phyloP scores from a whole-genome alignment of 1,140 invertebrate genomes.

The Bombus waltoni region DNA sequence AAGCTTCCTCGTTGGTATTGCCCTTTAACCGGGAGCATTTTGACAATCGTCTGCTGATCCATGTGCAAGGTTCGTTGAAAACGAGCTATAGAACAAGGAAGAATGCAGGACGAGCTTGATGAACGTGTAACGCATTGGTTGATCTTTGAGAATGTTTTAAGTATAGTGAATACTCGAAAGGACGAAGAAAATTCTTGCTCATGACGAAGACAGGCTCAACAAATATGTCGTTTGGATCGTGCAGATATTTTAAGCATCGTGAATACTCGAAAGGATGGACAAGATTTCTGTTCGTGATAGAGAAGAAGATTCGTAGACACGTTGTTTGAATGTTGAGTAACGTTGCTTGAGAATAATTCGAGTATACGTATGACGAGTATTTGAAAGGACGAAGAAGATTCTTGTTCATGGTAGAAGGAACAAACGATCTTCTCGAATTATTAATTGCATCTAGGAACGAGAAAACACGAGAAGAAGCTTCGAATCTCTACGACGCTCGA shows the following conservation, averaged over 20 bases:
- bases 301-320: not conserved
- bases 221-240: no score
- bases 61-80: not conserved
- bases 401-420: constrained; percentile 1
- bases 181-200: not conserved
- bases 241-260: no score
- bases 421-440: not conserved
- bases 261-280: not conserved
- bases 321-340: not conserved
- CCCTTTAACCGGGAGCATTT: not conserved
- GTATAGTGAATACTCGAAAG: not conserved
- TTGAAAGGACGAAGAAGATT: not conserved
- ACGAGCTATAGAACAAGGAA: not conserved
- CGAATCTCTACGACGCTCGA: constrained; percentile 12
- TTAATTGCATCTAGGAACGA: not conserved
- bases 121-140: not conserved
- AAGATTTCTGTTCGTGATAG: not conserved
- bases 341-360: no score
- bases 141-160: not conserved
- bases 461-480: not conserved
- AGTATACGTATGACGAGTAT: not conserved
- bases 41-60: constrained; percentile 40
- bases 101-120: not conserved
- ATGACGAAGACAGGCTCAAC: no score
- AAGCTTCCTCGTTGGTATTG: not conserved